phyloP scores from a whole-genome alignment of 2,113 vertebrate genomes.

The Urocolius indicus region DNA sequence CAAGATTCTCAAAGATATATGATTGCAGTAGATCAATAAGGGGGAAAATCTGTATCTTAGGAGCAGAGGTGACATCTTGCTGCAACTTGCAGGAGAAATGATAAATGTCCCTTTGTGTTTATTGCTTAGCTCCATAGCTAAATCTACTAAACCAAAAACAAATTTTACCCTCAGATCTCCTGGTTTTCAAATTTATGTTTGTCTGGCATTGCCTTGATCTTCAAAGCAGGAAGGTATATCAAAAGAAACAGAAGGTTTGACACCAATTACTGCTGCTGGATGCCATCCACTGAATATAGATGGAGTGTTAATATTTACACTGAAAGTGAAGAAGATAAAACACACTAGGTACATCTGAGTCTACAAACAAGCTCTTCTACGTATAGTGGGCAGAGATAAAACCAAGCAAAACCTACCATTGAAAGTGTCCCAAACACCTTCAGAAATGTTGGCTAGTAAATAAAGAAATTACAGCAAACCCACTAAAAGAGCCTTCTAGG shows the following conservation, averaged over 20 bases:
- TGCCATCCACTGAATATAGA: constrained; percentile 34
- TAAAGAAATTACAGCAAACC: background rate
- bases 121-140: background rate
- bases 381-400: constrained; percentile 10
- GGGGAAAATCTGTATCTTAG: background rate
- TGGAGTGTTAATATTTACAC: constrained; percentile 52
- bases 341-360: constrained; percentile 2
- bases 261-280: constrained; percentile 62
- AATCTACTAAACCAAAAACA: constrained; percentile 26
- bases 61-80: constrained; percentile 18
- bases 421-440: constrained; percentile 4
- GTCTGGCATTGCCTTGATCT: constrained; percentile 56
- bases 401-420: background rate
- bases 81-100: constrained; percentile 8
- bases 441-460: background rate
- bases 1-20: background rate
- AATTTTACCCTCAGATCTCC: constrained; percentile 15
- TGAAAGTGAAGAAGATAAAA: constrained; percentile 39
- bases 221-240: constrained; percentile 59
- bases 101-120: constrained; percentile 10
- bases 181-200: constrained; percentile 47
- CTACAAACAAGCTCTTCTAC: constrained; percentile 14
- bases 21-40: background rate
- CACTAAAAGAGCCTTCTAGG: background rate
- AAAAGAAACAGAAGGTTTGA: constrained; percentile 57